Base-by-base conservation (phyloP, 2,113 vertebrate genomes). In the Cyprinodon variegatus region DNA sequence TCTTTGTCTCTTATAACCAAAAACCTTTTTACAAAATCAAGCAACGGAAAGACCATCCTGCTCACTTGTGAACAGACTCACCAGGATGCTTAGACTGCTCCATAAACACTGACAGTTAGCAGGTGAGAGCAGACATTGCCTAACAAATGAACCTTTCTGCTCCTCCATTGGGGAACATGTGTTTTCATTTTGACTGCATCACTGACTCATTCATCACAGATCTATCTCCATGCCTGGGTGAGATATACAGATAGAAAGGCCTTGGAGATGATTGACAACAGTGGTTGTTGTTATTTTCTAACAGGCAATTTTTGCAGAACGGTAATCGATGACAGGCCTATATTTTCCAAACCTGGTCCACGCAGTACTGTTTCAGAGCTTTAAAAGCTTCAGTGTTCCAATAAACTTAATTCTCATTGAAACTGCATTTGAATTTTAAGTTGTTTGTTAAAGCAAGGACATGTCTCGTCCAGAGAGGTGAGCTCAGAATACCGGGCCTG, bases 181-280 rank as follows among this genome's bases (percentile, higher is more conserved):
- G 68, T 80, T 65, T 71, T 61, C 72, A n/a, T 65, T 79, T 68
- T 71, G 36, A 68, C 86, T 46, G 39, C 62, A 53, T 62, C 70
- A 4, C 64, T 60, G 65, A 64, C 74, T 88, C 82, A 82, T 91
- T 90, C 53, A 88, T 89, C 90, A 89, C n/a, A 45, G 43, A 50
- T 53, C 68, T 76, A 39, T 70, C 72, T 37, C 37, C 73, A 64
- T 68, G 46, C 77, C 60, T 22, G 8, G 50, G 61, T 74, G 76
- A 68, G 65, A 45, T 53, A 17, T 53, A 15, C 15, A 53, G 15
- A 53, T 15, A 29, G 8, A 57, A 59, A 48, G 41, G 29, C 37
- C 15, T 61, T 1, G 20, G 61, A 76, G 69, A 78, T 50, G 66
- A 75, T 68, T 68, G 70, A 66, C 12, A 61, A 0, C 48, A 20